These are phyloP conservation scores for Halyomorpha halys DNA, from an alignment of 1,140 invertebrate genomes.

Conservation along the genomic window DNA sequence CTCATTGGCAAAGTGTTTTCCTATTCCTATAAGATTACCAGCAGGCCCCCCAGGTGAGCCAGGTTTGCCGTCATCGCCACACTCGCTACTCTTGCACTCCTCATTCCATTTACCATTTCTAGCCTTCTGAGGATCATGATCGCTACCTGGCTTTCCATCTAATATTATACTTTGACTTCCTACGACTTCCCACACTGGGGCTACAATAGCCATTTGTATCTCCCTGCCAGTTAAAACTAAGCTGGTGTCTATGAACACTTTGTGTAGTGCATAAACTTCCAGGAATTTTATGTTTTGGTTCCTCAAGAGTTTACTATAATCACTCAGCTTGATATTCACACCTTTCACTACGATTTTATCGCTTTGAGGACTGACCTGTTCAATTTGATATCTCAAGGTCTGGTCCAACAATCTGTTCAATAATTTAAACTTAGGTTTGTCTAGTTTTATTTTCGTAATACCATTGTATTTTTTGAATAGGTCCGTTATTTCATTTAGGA, in stretches of 20 bases:
- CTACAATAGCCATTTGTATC: conserved; percentile 2
- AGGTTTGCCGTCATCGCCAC: neutral
- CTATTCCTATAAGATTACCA: conserved; percentile 5
- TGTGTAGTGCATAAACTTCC: neutral
- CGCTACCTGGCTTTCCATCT: conserved; percentile 1
- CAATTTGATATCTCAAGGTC: neutral
- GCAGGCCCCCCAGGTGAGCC: neutral
- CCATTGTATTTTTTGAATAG: neutral
- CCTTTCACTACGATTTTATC: neutral
- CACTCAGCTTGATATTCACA: neutral
- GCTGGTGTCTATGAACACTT: neutral
- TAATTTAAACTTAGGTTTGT: neutral
- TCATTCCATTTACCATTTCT: neutral
- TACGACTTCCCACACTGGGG: conserved; percentile 21
- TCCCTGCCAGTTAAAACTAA: neutral
- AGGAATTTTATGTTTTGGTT: neutral
- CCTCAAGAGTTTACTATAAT: neutral
- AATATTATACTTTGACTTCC: conserved; percentile 7
- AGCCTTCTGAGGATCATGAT: neutral
- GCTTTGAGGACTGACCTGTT: neutral
- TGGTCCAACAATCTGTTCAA: neutral
- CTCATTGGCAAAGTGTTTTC: neutral
- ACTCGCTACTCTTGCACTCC: too few relatives aligned
- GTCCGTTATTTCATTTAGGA: neutral
- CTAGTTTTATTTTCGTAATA: neutral